A percentile compares a stretch with the other conserved stretches of the same genome.
These are phyloP conservation scores for Saccostrea cuccullata DNA, from an alignment of 1,140 invertebrate genomes.

Conservation along the genomic window DNA sequence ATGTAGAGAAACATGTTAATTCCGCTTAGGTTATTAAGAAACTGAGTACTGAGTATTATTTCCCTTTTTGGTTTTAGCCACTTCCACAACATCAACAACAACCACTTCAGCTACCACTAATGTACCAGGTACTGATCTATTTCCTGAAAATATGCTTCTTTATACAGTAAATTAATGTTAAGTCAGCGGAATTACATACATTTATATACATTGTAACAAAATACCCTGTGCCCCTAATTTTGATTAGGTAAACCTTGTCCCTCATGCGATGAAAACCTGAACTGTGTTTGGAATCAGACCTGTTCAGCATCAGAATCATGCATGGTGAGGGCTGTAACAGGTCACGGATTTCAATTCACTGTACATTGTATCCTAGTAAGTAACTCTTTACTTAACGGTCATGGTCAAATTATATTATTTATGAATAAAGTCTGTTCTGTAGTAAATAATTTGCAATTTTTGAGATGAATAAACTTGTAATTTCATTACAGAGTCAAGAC, in stretches of 20 bases:
- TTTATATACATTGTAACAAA: too few species aligned
- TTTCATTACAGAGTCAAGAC: neutral
- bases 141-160: neutral
- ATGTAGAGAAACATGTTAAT: neutral
- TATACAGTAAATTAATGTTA: neutral
- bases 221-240: neutral
- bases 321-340: neutral
- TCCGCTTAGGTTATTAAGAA: neutral
- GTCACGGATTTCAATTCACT: neutral
- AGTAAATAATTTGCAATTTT: too few species aligned
- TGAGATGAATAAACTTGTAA: too few species aligned
- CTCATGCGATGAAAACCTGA: neutral
- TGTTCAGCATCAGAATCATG: neutral
- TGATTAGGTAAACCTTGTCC: neutral
- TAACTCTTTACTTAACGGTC: neutral
- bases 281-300: neutral
- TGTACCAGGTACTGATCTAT: neutral
- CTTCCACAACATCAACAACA: neutral
- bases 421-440: too few species aligned
- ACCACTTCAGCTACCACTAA: neutral
- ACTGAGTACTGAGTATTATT: neutral
- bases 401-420: too few species aligned
- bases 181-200: neutral
- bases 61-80: neutral
- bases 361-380: conserved; percentile 5